Evolutionary conservation across 2,113 vertebrate species (phyloP).

Genomic region (Pelmatolapia mariae): DNA sequence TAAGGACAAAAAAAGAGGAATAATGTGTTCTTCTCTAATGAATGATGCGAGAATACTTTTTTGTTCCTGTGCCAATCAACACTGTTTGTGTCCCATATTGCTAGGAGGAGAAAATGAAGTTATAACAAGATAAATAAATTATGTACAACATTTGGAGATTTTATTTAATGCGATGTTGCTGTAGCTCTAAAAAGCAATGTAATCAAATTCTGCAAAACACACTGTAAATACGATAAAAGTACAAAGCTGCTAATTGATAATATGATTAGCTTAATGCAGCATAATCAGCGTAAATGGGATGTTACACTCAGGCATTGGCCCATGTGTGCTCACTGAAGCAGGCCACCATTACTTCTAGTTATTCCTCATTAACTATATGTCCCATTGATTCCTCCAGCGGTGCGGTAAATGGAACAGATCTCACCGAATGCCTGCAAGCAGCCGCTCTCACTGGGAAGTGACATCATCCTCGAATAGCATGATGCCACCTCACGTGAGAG

Average conservation of each 20-base stretch:
- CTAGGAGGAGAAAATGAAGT: neutral
- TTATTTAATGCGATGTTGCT: neutral
- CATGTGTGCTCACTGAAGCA: constrained; percentile 25
- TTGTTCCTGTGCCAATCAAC: neutral
- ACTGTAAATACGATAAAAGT: neutral
- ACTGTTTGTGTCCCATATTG: neutral
- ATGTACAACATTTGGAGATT: neutral
- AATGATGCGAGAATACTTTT: neutral
- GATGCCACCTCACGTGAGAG: neutral
- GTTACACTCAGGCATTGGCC: neutral
- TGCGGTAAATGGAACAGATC: constrained; percentile 55
- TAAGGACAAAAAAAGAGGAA: neutral
- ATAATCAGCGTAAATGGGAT: constrained; percentile 39
- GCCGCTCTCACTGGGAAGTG: constrained; percentile 5
- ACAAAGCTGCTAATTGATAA: constrained; percentile 37
- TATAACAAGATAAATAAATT: neutral
- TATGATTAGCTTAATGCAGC: constrained; percentile 13
- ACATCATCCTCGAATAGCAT: neutral
- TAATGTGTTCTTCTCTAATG: neutral
- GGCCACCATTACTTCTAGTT: constrained; percentile 38
- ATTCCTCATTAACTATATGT: constrained; percentile 57
- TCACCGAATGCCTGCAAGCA: constrained; percentile 35
- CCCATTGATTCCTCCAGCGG: constrained; percentile 52
- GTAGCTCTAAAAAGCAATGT: neutral
- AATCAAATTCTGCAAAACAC: neutral